These are phyloP conservation scores for Onychostoma macrolepis DNA, from an alignment of 2,113 vertebrate species.

Conservation along the genomic window DNA sequence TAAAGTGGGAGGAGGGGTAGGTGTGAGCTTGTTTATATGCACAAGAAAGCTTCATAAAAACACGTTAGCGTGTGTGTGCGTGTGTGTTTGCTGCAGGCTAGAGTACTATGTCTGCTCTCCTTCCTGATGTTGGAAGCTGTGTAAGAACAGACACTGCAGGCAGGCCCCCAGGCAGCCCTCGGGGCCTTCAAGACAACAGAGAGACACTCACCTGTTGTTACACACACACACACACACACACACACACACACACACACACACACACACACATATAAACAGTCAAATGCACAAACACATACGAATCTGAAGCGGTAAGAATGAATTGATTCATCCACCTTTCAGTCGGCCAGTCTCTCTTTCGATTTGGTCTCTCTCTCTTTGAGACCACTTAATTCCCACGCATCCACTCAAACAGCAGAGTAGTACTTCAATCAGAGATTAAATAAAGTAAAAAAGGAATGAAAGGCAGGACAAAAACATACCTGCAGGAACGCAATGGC, in stretches of 20 bases:
- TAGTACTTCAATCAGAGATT: conserved; percentile 50
- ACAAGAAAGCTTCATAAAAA: conserved; percentile 37
- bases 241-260: conserved; percentile 50
- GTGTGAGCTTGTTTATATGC: conserved; percentile 42
- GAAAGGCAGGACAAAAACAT: conserved; percentile 57
- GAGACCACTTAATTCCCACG: conserved; percentile 55
- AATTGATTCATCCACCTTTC: conserved; percentile 46
- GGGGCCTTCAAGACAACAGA: conserved; percentile 66
- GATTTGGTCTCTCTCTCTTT: conserved; percentile 22
- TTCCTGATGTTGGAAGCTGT: conserved; percentile 65
- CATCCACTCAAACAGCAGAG: conserved; percentile 35
- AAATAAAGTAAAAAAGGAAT: conserved; percentile 43
- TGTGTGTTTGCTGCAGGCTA: conserved; percentile 65
- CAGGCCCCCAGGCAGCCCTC: conserved; percentile 73
- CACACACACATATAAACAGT: conserved; percentile 42
- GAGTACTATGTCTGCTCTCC: conserved; percentile 68
- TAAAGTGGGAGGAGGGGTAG: conserved; percentile 30
- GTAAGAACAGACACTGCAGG: conserved; percentile 76
- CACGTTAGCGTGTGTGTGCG: neutral
- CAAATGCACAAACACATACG: conserved; percentile 24
- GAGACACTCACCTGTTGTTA: conserved; percentile 66
- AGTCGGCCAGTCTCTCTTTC: conserved; percentile 25
- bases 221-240: conserved; percentile 52
- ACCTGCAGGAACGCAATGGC: conserved; percentile 43
- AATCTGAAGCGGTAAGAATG: conserved; percentile 10